These are phyloP conservation scores for Phalloptychus januarius DNA, from an alignment of 2,797 vertebrate species.

Conservation along the genomic window DNA sequence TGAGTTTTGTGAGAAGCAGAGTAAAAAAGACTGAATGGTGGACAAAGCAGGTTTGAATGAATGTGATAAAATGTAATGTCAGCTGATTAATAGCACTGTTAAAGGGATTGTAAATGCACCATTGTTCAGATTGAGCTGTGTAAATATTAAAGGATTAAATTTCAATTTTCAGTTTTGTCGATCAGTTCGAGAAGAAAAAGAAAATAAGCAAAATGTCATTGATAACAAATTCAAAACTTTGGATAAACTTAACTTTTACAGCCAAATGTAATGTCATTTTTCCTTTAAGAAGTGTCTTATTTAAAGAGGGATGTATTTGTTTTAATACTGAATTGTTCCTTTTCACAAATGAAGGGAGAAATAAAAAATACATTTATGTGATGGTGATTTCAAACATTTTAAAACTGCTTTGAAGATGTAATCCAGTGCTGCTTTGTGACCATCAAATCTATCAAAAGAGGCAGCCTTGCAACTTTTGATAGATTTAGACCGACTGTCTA, in stretches of 20 bases:
- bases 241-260: constrained; percentile 60
- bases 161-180: constrained; percentile 65
- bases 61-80: constrained; percentile 41
- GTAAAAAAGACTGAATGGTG: constrained; percentile 68
- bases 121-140: neutral
- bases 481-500: neutral
- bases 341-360: no score
- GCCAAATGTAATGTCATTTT: constrained; percentile 67
- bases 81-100: constrained; percentile 26
- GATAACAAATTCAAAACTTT: constrained; percentile 52
- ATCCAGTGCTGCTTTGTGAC: neutral
- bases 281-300: constrained; percentile 40
- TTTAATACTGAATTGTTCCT: neutral
- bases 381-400: neutral
- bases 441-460: no score
- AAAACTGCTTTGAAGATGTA: neutral
- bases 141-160: constrained; percentile 63
- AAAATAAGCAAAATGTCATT: constrained; percentile 27
- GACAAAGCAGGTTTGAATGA: constrained; percentile 61
- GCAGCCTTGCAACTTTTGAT: neutral
- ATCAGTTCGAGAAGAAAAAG: constrained; percentile 35
- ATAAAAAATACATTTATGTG: neutral
- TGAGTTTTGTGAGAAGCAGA: constrained; percentile 46
- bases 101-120: constrained; percentile 75
- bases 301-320: neutral